Conservation (phyloP, 2,797 vertebrate species). For the Melanotaenia pygmaea region DNA sequence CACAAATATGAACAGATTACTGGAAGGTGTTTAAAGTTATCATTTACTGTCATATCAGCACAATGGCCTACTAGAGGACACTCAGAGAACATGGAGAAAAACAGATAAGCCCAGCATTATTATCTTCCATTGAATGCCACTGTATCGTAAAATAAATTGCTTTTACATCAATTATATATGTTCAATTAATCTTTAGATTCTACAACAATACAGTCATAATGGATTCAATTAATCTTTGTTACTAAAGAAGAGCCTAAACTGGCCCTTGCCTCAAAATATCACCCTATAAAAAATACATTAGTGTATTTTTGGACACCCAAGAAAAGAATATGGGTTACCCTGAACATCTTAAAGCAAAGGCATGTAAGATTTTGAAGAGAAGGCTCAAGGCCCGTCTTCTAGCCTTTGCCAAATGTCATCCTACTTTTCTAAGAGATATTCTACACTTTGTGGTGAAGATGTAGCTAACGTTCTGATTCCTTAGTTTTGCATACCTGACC, state of each 20-base stretch:
- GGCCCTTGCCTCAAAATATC: not conserved
- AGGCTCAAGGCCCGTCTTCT: not conserved
- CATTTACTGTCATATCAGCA: slow-evolving; percentile 11
- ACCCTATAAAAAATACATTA: not conserved
- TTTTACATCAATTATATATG: slow-evolving; percentile 12
- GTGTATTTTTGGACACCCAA: not conserved
- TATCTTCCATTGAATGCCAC: not conserved
- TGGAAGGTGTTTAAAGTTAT: not conserved
- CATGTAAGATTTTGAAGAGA: not conserved
- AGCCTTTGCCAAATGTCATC: not conserved
- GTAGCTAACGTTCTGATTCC: not conserved
- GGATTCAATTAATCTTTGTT: not conserved
- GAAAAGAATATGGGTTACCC: not conserved
- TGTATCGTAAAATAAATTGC: slow-evolving; percentile 6
- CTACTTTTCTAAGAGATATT: not conserved
- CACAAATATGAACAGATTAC: not conserved
- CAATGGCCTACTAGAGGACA: slow-evolving; percentile 27
- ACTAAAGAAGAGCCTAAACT: slow-evolving; percentile 15
- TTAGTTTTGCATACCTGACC: not conserved
- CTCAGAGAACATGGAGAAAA: slow-evolving; percentile 7
- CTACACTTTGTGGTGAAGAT: not conserved
- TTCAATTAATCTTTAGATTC: slow-evolving; percentile 28
- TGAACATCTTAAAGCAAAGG: not conserved
- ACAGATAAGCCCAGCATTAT: not conserved
- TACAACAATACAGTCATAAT: slow-evolving; percentile 6